Evolutionary conservation across 1,140 invertebrate genomes (phyloP), one percentile per base, ranked within the genome.

Genomic region (Listronotus bonariensis): DNA sequence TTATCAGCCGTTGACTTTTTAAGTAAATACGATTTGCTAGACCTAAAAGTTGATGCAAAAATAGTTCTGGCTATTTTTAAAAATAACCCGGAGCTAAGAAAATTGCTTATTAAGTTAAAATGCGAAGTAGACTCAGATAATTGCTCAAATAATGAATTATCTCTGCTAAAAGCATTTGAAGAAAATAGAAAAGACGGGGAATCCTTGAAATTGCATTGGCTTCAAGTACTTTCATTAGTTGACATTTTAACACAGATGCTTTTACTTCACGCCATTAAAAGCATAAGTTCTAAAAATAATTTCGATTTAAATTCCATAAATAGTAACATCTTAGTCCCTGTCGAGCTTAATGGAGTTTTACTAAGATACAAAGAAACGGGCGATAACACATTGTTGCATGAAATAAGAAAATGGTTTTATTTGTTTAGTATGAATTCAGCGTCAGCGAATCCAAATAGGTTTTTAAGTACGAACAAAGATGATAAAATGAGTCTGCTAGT

Each of bases 351-450:
- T 57, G 68, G 53, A 10, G 45, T 43, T 59, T 56, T 67, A 43
- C 6, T 49, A 11, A 41, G 52, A 14, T 69, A 65, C 12, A 56
- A 61, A 14, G 36, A 53, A 52, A 66, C 64, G 2, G 42, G 48
- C 26, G 68, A 74, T 57, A n/a, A 3, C 8, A 60, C 61, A 51
- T 14, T 72, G 10, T 11, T 55, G 10, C 69, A 71, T 41, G 65
- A 71, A 59, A 52, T 72, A 6, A 61, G 46, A 26, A 62, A 63
- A 20, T 9, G 26, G 6, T 57, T 65, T 57, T 69, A 68, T 46
- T 31, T 32, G 18, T 66, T 68, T 38, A 49, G 69, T 34, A 49
- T 56, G 31, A 54, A 64, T 41, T 72, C 66, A 7, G 53, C 68
- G 9, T 65, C 62, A 40, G 58, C 57, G 40, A 15, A 40, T 18